phyloP scores from a whole-genome alignment of 2,113 vertebrate species.

The Hepsetus odoe region DNA sequence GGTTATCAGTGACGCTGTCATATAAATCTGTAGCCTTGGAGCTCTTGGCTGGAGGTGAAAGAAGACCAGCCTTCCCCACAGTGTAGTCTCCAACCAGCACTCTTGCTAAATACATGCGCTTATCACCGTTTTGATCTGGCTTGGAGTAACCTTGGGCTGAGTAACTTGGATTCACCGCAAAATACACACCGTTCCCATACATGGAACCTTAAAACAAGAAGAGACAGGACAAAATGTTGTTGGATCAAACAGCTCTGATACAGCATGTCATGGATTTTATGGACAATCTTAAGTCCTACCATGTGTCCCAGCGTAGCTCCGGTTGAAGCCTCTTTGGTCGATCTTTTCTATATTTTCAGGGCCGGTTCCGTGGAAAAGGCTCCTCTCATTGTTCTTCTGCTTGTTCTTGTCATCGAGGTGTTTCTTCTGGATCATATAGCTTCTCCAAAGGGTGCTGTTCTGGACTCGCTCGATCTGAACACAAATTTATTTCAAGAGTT shows the following conservation, averaged over 20 bases:
- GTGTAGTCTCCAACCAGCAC: conserved; percentile 82
- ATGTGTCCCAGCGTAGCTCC: conserved; percentile 83
- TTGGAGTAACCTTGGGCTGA: conserved; percentile 71
- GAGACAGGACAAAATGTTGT: not conserved
- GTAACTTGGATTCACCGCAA: conserved; percentile 74
- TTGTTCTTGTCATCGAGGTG: conserved; percentile 82
- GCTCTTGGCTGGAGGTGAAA: conserved; percentile 68
- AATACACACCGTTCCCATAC: conserved; percentile 80
- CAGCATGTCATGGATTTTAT: not conserved
- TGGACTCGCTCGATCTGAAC: conserved; percentile 87
- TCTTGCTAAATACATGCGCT: conserved; percentile 78
- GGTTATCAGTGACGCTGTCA: conserved; percentile 74
- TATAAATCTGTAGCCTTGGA: conserved; percentile 66
- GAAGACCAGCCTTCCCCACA: conserved; percentile 36
- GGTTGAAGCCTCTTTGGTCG: conserved; percentile 83
- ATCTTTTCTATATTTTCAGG: conserved; percentile 64
- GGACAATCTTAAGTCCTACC: conserved; percentile 67
- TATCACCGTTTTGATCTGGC: conserved; percentile 54
- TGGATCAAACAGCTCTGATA: conserved; percentile 27
- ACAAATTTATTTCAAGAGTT: not conserved
- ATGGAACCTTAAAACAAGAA: conserved; percentile 53
- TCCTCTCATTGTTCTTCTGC: conserved; percentile 73
- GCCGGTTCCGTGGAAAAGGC: conserved; percentile 85
- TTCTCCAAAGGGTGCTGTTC: conserved; percentile 80
- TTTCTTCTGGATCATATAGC: conserved; percentile 83